Base-by-base conservation (phyloP, 2,888 invertebrate species). In the Heliconius hortense region DNA sequence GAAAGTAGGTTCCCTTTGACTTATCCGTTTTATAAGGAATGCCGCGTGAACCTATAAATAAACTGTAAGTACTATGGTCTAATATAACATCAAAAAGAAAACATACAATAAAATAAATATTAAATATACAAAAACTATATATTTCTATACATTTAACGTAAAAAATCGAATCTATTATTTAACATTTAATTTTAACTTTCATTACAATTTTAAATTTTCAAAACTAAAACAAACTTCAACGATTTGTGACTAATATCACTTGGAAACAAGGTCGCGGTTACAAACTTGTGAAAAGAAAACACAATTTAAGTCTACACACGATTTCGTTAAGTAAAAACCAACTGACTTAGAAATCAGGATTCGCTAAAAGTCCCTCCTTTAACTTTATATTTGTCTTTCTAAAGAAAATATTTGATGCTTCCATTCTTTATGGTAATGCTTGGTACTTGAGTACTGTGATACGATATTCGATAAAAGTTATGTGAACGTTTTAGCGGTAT, bases 371-470 rank as follows among this genome's bases (percentile, higher is more conserved):
- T 69, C 69, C 48, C 73, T 75, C 72, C 74, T 48, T 70, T 72
- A 77, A 73, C 75, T 78, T 77, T 66, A 39, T 71, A 81, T 85
- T 84, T 85, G 82, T 81, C 81, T 85, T 84, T 77, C 75, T 68
- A 79, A 81, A 79, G 81, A 79, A 82, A 86, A 85, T 83, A 82
- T 85, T 86, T 82, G 83, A 83, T 69, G 69, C 56, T 83, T 82
- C 81, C 72, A 78, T 81, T 78, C 81, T 82, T 82, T 80, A 81
- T 81, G 81, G 75, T 80, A 82, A 82, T 81, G 76, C 76, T 79
- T 77, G 75, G 80, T 78, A 72, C 73, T 74, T 43, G 64, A 72
- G 59, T 28, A 73, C 71, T 77, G 77, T 79, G 76, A 77, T 75
- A 76, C 69, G 43, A 59, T 53, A 28, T 60, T 63, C n/a, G 28